Evolutionary conservation across 2,113 vertebrate genomes (phyloP), one percentile per base, ranked within the genome.

Genomic region (Leptobrachium leishanense): DNA sequence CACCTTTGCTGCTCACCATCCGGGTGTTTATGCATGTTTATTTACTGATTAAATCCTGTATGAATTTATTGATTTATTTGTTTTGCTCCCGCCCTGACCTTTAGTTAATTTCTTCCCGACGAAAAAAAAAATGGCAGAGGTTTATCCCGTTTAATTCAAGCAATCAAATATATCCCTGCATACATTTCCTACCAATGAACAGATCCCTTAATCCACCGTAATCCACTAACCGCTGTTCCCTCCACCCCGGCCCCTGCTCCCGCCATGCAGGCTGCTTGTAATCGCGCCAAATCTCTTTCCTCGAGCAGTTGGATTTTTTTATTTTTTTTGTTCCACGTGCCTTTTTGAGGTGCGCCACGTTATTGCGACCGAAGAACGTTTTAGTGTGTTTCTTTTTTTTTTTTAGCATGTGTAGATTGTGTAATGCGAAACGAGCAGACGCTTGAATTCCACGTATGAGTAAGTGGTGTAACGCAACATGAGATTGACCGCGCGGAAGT

Each of bases 201-300:
- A 15, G 63, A 44, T 74, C 63, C 66, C 42, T 46, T 80, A 80
- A 80, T 80, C 78, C 78, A 6, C 10, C 15, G 1, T 80, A 80
- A 80, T 80, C 78, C 78, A 80, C 63, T 79, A 74, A 64, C 42
- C 20, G 15, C 57, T 15, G 44, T 55, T 31, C 41, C 41, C 59
- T 53, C 64, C 67, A 62, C 42, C 44, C 43, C 8, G 41, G 46
- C 43, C 9, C 50, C 55, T 12, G 10, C 31, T 71, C 46, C 69
- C 70, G 39, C 62, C 71, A 80, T 74, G 65, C 44, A 67, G 50
- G 68, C 57, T 11, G 50, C 55, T 68, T 68, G 63, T 68, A 74
- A 64, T 40, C 63, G 43, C 15, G 77, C 77, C 77, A 80, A 46
- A 66, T 68, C 31, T 11, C 31, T 7, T 68, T 31, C 40, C 9